phyloP scores from a whole-genome alignment of 2,888 invertebrate genomes.

The Polydesmus complanatus region DNA sequence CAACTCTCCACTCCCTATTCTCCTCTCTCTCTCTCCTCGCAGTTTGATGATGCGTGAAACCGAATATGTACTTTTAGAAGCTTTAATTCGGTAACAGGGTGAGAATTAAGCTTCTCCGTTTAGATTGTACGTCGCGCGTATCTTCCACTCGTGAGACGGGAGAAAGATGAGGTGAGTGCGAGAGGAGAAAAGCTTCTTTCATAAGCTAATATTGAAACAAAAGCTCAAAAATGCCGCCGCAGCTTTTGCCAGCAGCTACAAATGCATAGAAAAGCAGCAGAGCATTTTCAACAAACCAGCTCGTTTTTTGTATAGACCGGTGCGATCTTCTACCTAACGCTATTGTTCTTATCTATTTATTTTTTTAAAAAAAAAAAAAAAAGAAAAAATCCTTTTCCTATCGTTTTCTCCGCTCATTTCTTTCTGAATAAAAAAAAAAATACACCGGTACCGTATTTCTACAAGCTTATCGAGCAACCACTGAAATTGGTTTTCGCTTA shows the following conservation, averaged over 20 bases:
- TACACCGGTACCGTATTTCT: too few species aligned
- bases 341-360: too few species aligned
- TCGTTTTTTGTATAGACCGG: too few species aligned
- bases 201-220: background rate
- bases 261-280: background rate
- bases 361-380: too few species aligned
- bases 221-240: background rate
- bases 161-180: too few species aligned
- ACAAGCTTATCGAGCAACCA: too few species aligned
- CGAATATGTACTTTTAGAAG: background rate
- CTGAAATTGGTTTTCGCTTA: too few species aligned
- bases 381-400: too few species aligned
- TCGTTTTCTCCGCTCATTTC: too few species aligned
- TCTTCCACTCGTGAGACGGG: background rate
- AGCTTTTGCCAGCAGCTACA: background rate
- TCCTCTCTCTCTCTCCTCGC: background rate
- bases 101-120: background rate
- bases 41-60: background rate
- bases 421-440: too few species aligned
- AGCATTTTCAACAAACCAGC: too few species aligned
- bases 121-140: background rate
- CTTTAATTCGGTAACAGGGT: background rate
- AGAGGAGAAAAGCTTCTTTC: background rate
- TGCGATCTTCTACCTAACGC: too few species aligned
- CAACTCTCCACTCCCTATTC: background rate